Conservation (phyloP, 92 coral and sea anemone genomes). For the Zoanthus sociatus region DNA sequence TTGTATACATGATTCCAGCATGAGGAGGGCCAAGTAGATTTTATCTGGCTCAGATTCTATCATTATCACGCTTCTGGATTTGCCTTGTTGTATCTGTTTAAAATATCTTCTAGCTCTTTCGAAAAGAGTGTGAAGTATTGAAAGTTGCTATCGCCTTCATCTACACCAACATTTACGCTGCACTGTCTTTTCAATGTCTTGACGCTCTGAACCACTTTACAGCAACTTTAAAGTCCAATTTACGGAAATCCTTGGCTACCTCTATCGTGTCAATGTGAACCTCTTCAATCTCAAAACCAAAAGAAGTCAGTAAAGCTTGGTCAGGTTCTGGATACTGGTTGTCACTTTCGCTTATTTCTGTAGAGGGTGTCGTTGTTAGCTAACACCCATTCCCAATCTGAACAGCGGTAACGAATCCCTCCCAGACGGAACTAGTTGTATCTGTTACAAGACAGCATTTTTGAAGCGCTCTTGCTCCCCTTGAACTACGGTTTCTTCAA, state of each 20-base stretch:
- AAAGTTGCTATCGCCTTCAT: too few relatives aligned
- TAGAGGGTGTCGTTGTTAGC: constrained; percentile 12
- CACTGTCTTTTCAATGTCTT: too few relatives aligned
- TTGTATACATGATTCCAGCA: too few relatives aligned
- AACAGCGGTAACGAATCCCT: neutral
- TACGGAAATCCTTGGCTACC: constrained; percentile 6
- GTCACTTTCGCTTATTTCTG: neutral
- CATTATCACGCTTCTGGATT: too few relatives aligned
- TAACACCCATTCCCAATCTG: neutral
- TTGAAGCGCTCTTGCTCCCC: constrained; percentile 2
- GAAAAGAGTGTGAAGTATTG: too few relatives aligned
- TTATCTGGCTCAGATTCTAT: too few relatives aligned
- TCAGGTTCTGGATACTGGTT: neutral
- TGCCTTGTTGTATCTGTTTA: too few relatives aligned
- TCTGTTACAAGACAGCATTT: neutral
- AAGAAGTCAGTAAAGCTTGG: neutral
- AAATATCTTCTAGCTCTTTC: too few relatives aligned
- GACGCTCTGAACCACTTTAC: too few relatives aligned
- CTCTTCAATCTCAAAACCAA: neutral
- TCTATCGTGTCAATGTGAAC: neutral
- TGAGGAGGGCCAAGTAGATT: too few relatives aligned
- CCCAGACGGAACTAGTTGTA: constrained; percentile 16
- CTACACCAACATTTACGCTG: too few relatives aligned
- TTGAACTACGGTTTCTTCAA: neutral
- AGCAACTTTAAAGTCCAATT: too few relatives aligned